A percentile compares a stretch with the other conserved stretches of the same genome.
Evolutionary conservation across 2,113 vertebrate species (phyloP).

Genomic region (Tragelaphus strepsiceros): DNA sequence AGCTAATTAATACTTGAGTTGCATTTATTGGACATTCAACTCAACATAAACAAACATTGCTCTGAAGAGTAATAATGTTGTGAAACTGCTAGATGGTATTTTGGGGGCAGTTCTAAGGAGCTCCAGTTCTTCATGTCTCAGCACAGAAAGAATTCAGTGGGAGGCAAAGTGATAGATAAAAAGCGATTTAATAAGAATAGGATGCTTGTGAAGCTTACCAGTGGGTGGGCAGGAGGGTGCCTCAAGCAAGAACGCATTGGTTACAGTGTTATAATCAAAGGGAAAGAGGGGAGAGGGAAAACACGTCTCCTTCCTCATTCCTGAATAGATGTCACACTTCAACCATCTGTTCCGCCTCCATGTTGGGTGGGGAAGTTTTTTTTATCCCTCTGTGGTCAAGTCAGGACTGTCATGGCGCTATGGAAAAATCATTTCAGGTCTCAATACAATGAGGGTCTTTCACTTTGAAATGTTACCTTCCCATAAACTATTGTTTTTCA

Average conservation of each 20-base stretch:
- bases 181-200: neutral
- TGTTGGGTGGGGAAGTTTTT: neutral
- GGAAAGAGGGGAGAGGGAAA: neutral
- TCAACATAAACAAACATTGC: conserved; percentile 68
- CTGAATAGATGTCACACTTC: neutral
- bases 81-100: neutral
- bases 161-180: neutral
- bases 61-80: conserved; percentile 32
- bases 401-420: neutral
- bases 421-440: neutral
- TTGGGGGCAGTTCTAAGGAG: neutral
- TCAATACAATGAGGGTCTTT: neutral
- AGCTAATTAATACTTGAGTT: conserved; percentile 75
- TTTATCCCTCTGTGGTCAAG: neutral
- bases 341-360: neutral
- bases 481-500: neutral
- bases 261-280: neutral
- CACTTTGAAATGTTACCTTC: neutral
- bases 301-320: neutral
- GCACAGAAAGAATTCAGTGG: neutral
- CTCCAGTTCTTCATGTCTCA: neutral
- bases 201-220: neutral
- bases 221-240: neutral
- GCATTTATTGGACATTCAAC: conserved; percentile 69
- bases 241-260: neutral